A percentile compares a stretch with the other conserved stretches of the same genome.
phyloP scores from a whole-genome alignment of 2,797 vertebrate genomes.

The Austrolebias charrua region DNA sequence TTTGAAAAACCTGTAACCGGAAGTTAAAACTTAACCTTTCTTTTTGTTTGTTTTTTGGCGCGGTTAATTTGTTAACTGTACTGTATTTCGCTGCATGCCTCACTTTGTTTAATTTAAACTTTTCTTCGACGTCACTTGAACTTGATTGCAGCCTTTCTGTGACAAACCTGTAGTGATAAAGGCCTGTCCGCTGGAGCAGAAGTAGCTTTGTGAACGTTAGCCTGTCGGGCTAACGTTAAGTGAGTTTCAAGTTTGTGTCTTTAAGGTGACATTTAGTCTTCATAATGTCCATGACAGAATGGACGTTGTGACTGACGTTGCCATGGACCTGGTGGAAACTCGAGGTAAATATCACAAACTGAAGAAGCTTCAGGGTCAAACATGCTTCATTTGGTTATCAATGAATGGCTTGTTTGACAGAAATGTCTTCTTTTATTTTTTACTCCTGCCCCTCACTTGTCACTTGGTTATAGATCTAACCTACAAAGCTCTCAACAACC shows the following conservation, averaged over 20 bases:
- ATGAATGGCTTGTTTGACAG: neutral
- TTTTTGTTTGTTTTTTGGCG: neutral
- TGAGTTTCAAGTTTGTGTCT: too few relatives aligned
- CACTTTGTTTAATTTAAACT: neutral
- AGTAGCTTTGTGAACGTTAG: neutral
- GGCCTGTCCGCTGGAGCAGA: neutral
- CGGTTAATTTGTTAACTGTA: neutral
- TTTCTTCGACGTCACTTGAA: rapidly evolving
- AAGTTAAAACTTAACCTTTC: neutral
- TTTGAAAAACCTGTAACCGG: constrained; percentile 45
- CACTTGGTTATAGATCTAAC: too few relatives aligned
- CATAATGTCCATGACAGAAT: constrained; percentile 82
- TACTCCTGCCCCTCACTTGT: too few relatives aligned
- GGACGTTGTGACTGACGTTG: constrained; percentile 88
- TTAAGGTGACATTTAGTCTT: rapidly evolving
- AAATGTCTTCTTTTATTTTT: too few relatives aligned
- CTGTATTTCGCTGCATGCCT: neutral
- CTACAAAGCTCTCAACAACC: too few relatives aligned
- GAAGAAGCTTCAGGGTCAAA: too few relatives aligned
- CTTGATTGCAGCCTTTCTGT: rapidly evolving
- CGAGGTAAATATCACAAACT: constrained; percentile 73
- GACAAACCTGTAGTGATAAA: too few relatives aligned
- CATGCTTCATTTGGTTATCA: neutral
- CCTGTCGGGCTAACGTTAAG: constrained; percentile 12
- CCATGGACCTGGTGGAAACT: constrained; percentile 86